These are phyloP conservation scores for Phyto melanocephala DNA, from an alignment of 2,888 invertebrate species.

Conservation along the genomic window DNA sequence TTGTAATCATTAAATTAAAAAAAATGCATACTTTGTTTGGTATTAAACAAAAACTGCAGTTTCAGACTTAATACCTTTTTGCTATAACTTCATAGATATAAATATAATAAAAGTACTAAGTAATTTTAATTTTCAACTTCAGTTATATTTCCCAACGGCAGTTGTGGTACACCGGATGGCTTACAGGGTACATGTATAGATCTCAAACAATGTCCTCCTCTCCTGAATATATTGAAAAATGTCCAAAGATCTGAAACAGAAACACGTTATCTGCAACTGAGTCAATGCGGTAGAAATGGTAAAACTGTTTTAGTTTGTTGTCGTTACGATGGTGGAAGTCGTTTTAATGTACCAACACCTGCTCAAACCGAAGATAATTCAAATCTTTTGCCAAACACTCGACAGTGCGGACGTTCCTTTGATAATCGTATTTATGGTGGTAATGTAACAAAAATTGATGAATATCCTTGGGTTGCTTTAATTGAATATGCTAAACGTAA, in stretches of 20 bases:
- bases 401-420: constrained; percentile 60
- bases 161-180: constrained; percentile 37
- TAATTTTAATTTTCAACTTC: neutral
- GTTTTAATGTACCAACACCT: constrained; percentile 4
- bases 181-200: constrained; percentile 32
- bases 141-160: constrained; percentile 35
- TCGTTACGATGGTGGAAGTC: constrained; percentile 10
- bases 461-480: constrained; percentile 65
- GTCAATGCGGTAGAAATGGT: constrained; percentile 38
- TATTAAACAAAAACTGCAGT: too few relatives aligned
- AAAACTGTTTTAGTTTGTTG: constrained; percentile 40
- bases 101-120: too few relatives aligned
- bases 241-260: constrained; percentile 3
- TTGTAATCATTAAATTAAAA: too few relatives aligned
- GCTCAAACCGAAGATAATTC: neutral
- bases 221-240: constrained; percentile 43
- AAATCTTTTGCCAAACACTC: constrained; percentile 47
- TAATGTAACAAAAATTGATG: constrained; percentile 57
- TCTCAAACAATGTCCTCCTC: constrained; percentile 43
- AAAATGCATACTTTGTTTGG: too few relatives aligned
- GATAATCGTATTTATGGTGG: constrained; percentile 65
- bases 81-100: too few relatives aligned
- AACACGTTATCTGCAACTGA: constrained; percentile 47
- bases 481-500: constrained; percentile 64
- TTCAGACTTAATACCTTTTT: too few relatives aligned